phyloP scores from a whole-genome alignment of 2,113 vertebrate species.

The Alectura lathami region DNA sequence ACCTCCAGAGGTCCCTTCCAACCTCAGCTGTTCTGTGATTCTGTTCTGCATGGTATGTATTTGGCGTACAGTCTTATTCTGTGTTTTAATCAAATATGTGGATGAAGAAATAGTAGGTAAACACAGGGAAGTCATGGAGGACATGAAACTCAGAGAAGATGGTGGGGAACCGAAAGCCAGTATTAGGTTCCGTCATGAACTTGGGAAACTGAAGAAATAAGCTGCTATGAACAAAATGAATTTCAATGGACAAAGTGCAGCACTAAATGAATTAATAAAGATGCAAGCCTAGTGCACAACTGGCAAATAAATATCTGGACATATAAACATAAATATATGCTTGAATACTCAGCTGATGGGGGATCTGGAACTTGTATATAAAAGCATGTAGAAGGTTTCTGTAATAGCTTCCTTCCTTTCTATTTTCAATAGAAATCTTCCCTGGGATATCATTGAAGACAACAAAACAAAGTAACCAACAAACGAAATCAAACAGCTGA shows the following conservation, averaged over 20 bases:
- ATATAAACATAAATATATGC: not conserved
- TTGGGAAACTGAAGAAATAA: not conserved
- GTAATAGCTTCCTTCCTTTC: not conserved
- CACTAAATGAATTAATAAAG: not conserved
- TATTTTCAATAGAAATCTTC: not conserved
- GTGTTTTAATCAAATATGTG: not conserved
- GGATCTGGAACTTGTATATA: not conserved
- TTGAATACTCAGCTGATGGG: not conserved
- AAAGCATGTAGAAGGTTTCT: not conserved
- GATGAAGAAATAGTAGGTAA: not conserved
- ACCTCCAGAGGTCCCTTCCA: not conserved
- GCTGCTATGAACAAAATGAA: not conserved
- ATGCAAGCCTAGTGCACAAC: not conserved
- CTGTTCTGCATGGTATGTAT: not conserved
- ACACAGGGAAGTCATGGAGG: not conserved
- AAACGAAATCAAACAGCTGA: no score
- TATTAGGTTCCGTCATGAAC: not conserved
- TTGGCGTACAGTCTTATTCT: not conserved
- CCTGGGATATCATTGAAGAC: not conserved
- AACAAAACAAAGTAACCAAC: not conserved
- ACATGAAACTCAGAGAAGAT: not conserved
- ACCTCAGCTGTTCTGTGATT: not conserved
- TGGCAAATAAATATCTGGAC: not conserved
- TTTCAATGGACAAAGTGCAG: not conserved
- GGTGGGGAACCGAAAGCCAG: not conserved